Evolutionary conservation across 1,140 invertebrate genomes (phyloP).

Genomic region (Panulirus ornatus): DNA sequence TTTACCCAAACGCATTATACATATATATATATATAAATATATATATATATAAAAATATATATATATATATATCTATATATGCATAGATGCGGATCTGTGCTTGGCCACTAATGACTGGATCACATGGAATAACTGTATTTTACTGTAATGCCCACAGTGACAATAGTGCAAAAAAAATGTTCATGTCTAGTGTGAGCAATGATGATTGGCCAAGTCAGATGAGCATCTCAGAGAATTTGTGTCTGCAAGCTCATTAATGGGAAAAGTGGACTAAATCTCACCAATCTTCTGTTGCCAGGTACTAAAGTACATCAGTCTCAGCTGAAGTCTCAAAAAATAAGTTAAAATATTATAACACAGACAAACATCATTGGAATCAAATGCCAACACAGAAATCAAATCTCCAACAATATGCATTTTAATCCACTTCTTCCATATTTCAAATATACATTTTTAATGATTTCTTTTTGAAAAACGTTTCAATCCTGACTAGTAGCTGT

Average conservation of each 20-base stretch:
- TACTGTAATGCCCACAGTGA: slow-evolving; percentile 24
- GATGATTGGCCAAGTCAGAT: slow-evolving; percentile 11
- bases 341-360: not conserved
- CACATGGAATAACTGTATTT: slow-evolving; percentile 1
- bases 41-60: not conserved
- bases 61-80: not conserved
- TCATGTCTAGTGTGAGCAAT: not conserved
- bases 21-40: slow-evolving; percentile 23
- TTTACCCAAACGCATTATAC: slow-evolving; percentile 39
- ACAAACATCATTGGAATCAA: slow-evolving; percentile 31
- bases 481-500: slow-evolving; percentile 65
- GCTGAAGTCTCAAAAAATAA: slow-evolving; percentile 33
- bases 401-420: slow-evolving; percentile 8
- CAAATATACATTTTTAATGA: slow-evolving; percentile 29
- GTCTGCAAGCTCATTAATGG: not conserved
- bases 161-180: slow-evolving; percentile 12
- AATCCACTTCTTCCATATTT: slow-evolving; percentile 22
- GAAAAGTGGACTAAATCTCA: slow-evolving; percentile 32
- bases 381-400: slow-evolving; percentile 28
- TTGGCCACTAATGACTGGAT: slow-evolving; percentile 13
- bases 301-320: slow-evolving; percentile 54
- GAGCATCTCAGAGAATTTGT: slow-evolving; percentile 1
- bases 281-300: slow-evolving; percentile 56
- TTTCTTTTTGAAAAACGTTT: slow-evolving; percentile 26
- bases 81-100: slow-evolving; percentile 9